Evolutionary conservation across 2,888 invertebrate genomes (phyloP).

Genomic region (Hemaris fuciformis): DNA sequence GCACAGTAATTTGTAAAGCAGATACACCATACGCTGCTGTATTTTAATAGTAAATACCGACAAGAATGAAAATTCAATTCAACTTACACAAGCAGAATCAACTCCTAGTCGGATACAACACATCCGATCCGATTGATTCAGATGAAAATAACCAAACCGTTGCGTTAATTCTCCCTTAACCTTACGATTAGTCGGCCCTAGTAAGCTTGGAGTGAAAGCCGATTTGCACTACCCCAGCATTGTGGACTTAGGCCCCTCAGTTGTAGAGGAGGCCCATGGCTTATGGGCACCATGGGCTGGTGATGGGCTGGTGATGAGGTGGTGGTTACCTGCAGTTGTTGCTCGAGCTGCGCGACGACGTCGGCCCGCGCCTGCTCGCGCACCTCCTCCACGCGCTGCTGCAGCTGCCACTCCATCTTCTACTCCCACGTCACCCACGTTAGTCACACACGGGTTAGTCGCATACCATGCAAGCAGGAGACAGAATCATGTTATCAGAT

Average conservation of each 20-base stretch:
- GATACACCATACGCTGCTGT: too few relatives aligned
- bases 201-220: too few relatives aligned
- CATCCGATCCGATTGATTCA: too few relatives aligned
- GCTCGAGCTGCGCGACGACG: slow-evolving; percentile 85
- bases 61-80: too few relatives aligned
- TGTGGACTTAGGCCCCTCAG: background rate
- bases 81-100: too few relatives aligned
- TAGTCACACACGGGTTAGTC: slow-evolving; percentile 74
- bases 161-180: too few relatives aligned
- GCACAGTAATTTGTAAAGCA: too few relatives aligned
- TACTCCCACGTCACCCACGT: slow-evolving; percentile 26
- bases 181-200: too few relatives aligned
- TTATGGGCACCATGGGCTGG: background rate
- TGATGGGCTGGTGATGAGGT: background rate
- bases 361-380: slow-evolving; percentile 83
- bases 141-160: too few relatives aligned
- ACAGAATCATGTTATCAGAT: slow-evolving; percentile 35
- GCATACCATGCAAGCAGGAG: slow-evolving; percentile 73
- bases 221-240: too few relatives aligned
- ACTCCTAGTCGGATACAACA: too few relatives aligned
- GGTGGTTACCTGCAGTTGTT: slow-evolving; percentile 86
- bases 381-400: slow-evolving; percentile 46
- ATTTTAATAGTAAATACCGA: too few relatives aligned
- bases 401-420: slow-evolving; percentile 47
- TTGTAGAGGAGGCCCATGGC: background rate